phyloP scores from a whole-genome alignment of 2,113 vertebrate species.

The Archocentrus centrarchus region DNA sequence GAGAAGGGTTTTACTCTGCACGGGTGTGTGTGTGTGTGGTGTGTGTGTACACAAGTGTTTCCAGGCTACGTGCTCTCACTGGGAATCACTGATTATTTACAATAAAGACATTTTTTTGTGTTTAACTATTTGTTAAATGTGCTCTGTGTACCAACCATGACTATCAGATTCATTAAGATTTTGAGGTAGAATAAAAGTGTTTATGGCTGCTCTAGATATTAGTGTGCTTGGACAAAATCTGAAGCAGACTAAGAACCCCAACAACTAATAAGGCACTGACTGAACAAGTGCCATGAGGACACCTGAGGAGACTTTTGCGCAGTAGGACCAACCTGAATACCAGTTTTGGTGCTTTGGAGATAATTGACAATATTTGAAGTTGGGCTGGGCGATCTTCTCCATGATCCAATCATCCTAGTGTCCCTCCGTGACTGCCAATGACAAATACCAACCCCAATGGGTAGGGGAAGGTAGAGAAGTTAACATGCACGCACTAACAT shows the following conservation, averaged over 20 bases:
- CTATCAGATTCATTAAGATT: conserved; percentile 19
- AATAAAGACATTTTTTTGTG: not conserved
- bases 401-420: not conserved
- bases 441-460: not conserved
- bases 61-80: not conserved
- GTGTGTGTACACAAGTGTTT: not conserved
- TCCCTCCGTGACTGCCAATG: not conserved
- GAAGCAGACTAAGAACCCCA: not conserved
- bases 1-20: not conserved
- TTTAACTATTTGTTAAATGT: not conserved
- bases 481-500: not conserved
- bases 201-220: not conserved
- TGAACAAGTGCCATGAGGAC: not conserved
- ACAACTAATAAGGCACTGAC: not conserved
- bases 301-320: not conserved
- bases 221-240: not conserved
- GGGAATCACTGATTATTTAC: not conserved
- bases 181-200: not conserved
- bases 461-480: too few relatives aligned
- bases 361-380: not conserved
- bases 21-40: not conserved
- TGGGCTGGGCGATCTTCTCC: not conserved
- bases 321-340: not conserved
- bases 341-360: not conserved
- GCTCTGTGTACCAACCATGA: not conserved